phyloP scores from a whole-genome alignment of 1,140 invertebrate genomes.

The Drosophila pallidifrons region DNA sequence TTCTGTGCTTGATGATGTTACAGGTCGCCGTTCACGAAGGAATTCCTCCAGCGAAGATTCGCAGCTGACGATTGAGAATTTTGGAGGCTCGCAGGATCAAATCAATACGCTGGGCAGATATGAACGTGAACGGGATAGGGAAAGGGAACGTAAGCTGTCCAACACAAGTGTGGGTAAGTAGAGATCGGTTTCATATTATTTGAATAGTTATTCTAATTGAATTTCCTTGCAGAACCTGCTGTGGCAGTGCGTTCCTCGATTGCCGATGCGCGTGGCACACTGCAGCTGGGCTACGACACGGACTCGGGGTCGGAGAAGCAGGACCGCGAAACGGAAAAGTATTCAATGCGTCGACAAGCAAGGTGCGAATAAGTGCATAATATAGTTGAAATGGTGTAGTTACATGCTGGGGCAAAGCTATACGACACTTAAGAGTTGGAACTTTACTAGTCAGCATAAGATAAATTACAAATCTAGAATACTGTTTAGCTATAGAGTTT shows the following conservation, averaged over 20 bases:
- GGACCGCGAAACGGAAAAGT: conserved; percentile 86
- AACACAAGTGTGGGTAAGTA: conserved; percentile 86
- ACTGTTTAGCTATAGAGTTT: too few relatives aligned
- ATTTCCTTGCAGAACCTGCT: conserved; percentile 85
- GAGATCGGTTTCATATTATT: not conserved
- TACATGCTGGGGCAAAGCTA: too few relatives aligned
- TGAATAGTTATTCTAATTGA: not conserved
- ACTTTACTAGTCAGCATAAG: too few relatives aligned
- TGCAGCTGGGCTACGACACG: conserved; percentile 90
- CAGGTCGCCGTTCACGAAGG: conserved; percentile 90
- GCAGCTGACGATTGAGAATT: conserved; percentile 95
- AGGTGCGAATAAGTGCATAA: conserved; percentile 45
- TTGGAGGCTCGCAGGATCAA: conserved; percentile 94
- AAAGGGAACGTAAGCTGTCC: conserved; percentile 87
- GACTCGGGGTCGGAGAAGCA: conserved; percentile 85
- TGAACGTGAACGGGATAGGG: conserved; percentile 71
- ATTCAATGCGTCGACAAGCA: conserved; percentile 86
- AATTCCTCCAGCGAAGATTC: conserved; percentile 95
- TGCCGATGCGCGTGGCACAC: conserved; percentile 90
- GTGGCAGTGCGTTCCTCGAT: conserved; percentile 89
- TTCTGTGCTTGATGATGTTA: conserved; percentile 23
- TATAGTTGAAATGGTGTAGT: too few relatives aligned
- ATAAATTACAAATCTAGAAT: too few relatives aligned
- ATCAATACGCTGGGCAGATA: conserved; percentile 88
- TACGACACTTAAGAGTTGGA: too few relatives aligned